These are phyloP conservation scores for Chamaea fasciata DNA, from an alignment of 2,113 vertebrate genomes.

Conservation along the genomic window DNA sequence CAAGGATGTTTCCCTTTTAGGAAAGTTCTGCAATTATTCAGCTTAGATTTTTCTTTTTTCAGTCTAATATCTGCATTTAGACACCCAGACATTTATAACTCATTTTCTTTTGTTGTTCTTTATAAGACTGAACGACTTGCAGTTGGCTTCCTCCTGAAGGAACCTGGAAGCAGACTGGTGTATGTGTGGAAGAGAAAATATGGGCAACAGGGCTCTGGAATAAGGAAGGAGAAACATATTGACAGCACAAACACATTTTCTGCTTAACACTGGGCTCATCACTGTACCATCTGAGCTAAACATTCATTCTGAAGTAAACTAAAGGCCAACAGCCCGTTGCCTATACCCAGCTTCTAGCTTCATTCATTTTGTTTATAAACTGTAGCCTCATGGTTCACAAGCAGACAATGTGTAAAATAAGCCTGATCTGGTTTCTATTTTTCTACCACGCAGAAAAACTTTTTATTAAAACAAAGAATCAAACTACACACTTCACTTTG, in stretches of 20 bases:
- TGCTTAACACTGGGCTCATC: neutral
- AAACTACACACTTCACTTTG: neutral
- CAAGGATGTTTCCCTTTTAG: neutral
- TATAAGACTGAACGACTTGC: neutral
- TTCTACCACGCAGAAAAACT: neutral
- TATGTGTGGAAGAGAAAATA: neutral
- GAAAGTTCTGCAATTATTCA: neutral
- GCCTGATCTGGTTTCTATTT: neutral
- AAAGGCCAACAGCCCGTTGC: neutral
- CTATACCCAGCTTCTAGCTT: neutral
- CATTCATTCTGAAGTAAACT: neutral
- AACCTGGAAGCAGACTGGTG: neutral
- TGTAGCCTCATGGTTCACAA: neutral
- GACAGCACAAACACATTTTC: neutral
- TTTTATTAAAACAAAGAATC: neutral
- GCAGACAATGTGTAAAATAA: neutral
- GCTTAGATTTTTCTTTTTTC: neutral
- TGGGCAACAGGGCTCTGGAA: neutral
- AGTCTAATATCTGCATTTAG: neutral
- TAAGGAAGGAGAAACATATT: neutral
- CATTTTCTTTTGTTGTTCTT: neutral
- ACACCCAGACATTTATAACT: neutral
- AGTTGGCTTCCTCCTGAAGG: neutral
- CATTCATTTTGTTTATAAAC: neutral
- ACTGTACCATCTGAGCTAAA: neutral